Percentiles rank a stretch among this genome's conserved stretches.
Evolutionary conservation across 2,888 invertebrate genomes (phyloP).

Genomic region (Heliconius ethilla): DNA sequence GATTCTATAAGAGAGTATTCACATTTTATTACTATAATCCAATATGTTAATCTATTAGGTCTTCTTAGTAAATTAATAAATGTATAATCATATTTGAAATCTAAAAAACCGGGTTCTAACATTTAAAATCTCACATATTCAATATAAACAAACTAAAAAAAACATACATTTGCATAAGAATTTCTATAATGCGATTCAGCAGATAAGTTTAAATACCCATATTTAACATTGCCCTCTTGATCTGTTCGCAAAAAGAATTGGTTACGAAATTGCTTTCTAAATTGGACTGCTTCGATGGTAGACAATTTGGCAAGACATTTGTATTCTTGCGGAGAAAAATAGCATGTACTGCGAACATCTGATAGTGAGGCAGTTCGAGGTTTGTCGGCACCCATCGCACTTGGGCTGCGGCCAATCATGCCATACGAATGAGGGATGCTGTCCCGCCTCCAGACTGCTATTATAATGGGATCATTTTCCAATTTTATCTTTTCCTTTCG

Average conservation of each 20-base stretch:
- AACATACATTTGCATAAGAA: conserved; percentile 7
- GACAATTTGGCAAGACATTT: conserved; percentile 82
- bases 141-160: neutral
- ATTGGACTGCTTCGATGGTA: conserved; percentile 79
- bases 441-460: conserved; percentile 51
- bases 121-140: too few relatives aligned
- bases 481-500: conserved; percentile 10
- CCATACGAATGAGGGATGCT: conserved; percentile 71
- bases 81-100: too few relatives aligned
- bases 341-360: conserved; percentile 76
- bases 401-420: conserved; percentile 77
- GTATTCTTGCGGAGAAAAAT: conserved; percentile 80
- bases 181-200: conserved; percentile 10
- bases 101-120: too few relatives aligned
- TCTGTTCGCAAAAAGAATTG: conserved; percentile 79
- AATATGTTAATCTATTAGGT: too few relatives aligned
- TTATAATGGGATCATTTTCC: conserved; percentile 34
- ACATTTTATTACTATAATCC: too few relatives aligned
- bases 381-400: conserved; percentile 62
- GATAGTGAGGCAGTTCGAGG: conserved; percentile 70
- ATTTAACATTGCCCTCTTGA: conserved; percentile 78
- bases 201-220: conserved; percentile 55
- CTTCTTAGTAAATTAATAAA: too few relatives aligned
- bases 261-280: conserved; percentile 80
- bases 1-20: too few relatives aligned